Percentiles rank a stretch among this genome's conserved stretches.
These are phyloP conservation scores for Colinus virginianus DNA, from an alignment of 2,113 vertebrate genomes.

Conservation along the genomic window DNA sequence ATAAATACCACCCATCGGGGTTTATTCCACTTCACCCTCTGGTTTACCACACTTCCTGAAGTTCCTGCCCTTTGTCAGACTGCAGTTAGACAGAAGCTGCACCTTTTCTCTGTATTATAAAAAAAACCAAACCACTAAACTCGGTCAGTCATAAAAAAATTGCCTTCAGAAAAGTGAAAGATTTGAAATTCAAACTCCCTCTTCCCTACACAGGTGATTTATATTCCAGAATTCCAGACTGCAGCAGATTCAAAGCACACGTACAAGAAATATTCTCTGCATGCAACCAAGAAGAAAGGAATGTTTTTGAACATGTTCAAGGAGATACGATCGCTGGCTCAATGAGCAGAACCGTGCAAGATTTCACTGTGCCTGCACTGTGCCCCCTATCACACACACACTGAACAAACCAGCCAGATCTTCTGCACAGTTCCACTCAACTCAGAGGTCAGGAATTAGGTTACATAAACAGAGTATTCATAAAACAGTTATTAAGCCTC, in stretches of 20 bases:
- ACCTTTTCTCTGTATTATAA: neutral
- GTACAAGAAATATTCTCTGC: neutral
- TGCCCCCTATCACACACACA: neutral
- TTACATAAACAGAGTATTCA: neutral
- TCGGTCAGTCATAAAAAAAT: neutral
- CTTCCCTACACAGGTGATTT: neutral
- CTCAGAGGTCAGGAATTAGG: neutral
- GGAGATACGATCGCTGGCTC: neutral
- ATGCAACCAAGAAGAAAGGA: neutral
- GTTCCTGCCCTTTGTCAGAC: neutral
- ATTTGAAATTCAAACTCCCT: neutral
- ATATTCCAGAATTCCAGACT: neutral
- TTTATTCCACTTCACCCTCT: neutral
- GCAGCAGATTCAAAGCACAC: neutral
- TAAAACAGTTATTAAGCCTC: neutral
- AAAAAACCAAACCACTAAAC: neutral
- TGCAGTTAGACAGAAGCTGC: neutral
- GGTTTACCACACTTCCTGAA: neutral
- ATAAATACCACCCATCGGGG: neutral
- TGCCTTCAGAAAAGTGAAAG: neutral
- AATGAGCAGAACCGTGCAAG: neutral
- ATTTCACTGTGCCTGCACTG: rapidly evolving
- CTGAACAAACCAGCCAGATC: neutral
- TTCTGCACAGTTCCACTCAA: neutral
- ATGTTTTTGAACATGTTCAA: neutral